These are phyloP conservation scores for Coboldia fuscipes DNA, from an alignment of 1,140 invertebrate genomes.

Conservation along the genomic window DNA sequence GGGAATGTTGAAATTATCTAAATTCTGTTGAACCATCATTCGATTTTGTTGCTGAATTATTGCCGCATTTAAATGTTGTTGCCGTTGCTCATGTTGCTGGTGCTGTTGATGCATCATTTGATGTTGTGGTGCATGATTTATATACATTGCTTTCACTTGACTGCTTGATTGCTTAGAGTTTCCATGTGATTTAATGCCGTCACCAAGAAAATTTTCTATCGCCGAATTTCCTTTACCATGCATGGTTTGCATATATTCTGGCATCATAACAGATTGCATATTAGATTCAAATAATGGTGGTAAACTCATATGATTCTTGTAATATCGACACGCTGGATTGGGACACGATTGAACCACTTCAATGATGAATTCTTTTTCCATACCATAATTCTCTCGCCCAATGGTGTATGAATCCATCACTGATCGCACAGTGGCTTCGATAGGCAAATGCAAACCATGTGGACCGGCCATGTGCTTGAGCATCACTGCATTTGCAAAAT, in stretches of 20 bases:
- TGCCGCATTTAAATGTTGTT: constrained; percentile 15
- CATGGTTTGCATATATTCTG: constrained; percentile 20
- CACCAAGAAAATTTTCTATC: too few species aligned
- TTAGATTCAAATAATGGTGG: constrained; percentile 19
- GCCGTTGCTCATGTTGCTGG: constrained; percentile 5
- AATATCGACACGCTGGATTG: constrained; percentile 63
- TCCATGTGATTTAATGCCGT: too few species aligned
- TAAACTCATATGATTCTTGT: constrained; percentile 58
- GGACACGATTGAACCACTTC: constrained; percentile 72
- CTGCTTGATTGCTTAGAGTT: too few species aligned
- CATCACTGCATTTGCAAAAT: constrained; percentile 76
- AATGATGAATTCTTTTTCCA: constrained; percentile 74
- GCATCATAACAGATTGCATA: constrained; percentile 17
- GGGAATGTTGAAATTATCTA: constrained; percentile 27
- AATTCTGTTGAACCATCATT: constrained; percentile 28
- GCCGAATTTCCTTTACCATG: not conserved
- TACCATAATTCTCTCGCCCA: constrained; percentile 64
- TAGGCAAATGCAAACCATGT: constrained; percentile 55
- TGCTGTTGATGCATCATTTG: constrained; percentile 5
- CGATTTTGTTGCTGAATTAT: constrained; percentile 32
- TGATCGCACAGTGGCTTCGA: constrained; percentile 58
- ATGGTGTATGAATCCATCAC: constrained; percentile 71
- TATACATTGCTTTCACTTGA: too few species aligned
- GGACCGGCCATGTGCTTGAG: constrained; percentile 72
- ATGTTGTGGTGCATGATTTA: too few species aligned